Evolutionary conservation across 2,888 invertebrate species (phyloP).

Genomic region (Holacanthella duospinosa): DNA sequence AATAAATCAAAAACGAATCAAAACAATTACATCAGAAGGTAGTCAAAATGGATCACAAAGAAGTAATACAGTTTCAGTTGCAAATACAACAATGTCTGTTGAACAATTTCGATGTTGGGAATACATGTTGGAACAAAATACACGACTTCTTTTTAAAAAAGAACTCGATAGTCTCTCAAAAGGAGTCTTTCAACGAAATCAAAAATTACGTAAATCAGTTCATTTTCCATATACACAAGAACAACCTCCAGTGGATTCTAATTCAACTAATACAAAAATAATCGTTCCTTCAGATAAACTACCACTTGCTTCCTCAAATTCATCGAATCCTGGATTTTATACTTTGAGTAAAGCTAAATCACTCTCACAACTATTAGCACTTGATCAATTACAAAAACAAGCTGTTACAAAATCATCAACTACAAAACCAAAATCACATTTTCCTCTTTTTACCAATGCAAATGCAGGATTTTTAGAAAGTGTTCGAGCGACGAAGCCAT

Average conservation of each 20-base stretch:
- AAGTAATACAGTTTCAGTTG: slow-evolving; percentile 31
- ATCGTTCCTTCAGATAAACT: not conserved
- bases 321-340: slow-evolving; percentile 29
- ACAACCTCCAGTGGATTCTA: no score
- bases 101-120: slow-evolving; percentile 90
- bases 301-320: not conserved
- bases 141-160: slow-evolving; percentile 75
- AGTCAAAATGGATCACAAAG: no score
- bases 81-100: slow-evolving; percentile 50
- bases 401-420: no score
- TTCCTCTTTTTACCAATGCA: slow-evolving; percentile 19
- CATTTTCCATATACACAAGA: slow-evolving; percentile 32
- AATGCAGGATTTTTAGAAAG: slow-evolving; percentile 25
- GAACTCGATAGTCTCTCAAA: slow-evolving; percentile 66
- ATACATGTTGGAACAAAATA: slow-evolving; percentile 83
- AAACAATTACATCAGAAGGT: slow-evolving; percentile 3
- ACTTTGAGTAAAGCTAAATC: slow-evolving; percentile 34
- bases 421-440: slow-evolving; percentile 20
- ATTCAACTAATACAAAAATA: no score
- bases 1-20: no score
- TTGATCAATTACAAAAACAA: not conserved
- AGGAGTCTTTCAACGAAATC: slow-evolving; percentile 34
- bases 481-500: slow-evolving; percentile 42
- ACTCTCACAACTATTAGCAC: slow-evolving; percentile 30
- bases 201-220: slow-evolving; percentile 32